Conservation (phyloP, 1,140 invertebrate genomes). For the Magallana ariakensis region DNA sequence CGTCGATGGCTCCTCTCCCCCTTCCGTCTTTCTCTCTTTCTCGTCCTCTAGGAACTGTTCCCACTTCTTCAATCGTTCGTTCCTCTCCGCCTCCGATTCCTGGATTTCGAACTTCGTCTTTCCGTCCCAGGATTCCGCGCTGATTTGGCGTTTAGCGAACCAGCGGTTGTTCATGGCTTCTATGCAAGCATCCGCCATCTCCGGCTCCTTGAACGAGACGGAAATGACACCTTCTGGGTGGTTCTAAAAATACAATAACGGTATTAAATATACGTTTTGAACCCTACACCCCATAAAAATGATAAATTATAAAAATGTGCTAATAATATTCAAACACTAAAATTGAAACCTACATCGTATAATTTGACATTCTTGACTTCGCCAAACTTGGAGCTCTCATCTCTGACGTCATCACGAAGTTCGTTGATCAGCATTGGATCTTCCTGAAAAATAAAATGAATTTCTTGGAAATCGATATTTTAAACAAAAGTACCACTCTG, state of each 20-base stretch:
- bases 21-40: conserved; percentile 31
- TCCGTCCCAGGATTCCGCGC: conserved; percentile 96
- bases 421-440: conserved; percentile 93
- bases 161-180: conserved; percentile 93
- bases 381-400: conserved; percentile 95
- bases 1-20: not conserved
- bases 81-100: conserved; percentile 94
- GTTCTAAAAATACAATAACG: conserved; percentile 82
- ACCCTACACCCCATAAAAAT: not conserved
- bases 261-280: not conserved
- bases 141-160: conserved; percentile 90
- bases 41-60: conserved; percentile 84
- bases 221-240: conserved; percentile 93
- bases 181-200: conserved; percentile 94
- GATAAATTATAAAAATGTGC: not conserved
- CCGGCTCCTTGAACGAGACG: conserved; percentile 93
- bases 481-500: too few relatives aligned
- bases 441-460: conserved; percentile 78
- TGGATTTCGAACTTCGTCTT: conserved; percentile 94
- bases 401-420: conserved; percentile 93
- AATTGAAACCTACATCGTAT: conserved; percentile 89
- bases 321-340: not conserved
- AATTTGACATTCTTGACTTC: conserved; percentile 94
- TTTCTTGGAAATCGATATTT: not conserved
- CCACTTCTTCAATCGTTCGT: conserved; percentile 92